These are phyloP conservation scores for Laupala kohalensis DNA, from an alignment of 1,140 invertebrate genomes.

Conservation along the genomic window DNA sequence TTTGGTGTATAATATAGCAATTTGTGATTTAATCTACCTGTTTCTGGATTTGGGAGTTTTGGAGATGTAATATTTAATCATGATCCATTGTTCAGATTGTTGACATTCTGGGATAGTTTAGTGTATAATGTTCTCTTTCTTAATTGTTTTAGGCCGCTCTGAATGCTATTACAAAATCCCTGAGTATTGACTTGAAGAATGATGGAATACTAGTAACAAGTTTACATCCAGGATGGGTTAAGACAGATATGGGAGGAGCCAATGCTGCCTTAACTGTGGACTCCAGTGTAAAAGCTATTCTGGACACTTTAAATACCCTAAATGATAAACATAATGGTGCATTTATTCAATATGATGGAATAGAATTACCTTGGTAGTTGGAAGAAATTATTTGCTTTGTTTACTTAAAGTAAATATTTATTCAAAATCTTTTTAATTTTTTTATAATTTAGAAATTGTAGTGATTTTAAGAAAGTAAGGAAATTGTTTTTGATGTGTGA, in stretches of 20 bases:
- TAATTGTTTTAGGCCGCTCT: conserved; percentile 53
- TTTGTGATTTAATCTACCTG: not conserved
- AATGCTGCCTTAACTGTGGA: conserved; percentile 59
- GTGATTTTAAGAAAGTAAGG: too few species aligned
- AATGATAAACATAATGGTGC: conserved; percentile 51
- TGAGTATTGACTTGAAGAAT: conserved; percentile 66
- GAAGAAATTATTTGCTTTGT: too few species aligned
- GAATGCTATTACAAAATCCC: conserved; percentile 73
- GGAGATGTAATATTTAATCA: not conserved
- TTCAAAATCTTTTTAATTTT: too few species aligned
- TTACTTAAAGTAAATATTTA: too few species aligned
- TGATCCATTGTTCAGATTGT: not conserved
- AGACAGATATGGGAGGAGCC: conserved; percentile 74
- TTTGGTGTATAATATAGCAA: not conserved
- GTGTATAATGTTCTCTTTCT: not conserved
- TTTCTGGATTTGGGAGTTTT: not conserved
- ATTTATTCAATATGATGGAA: conserved; percentile 66
- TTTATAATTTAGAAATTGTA: too few species aligned
- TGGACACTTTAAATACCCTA: conserved; percentile 47
- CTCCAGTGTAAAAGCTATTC: conserved; percentile 45
- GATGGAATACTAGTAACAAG: conserved; percentile 59
- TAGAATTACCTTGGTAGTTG: conserved; percentile 54
- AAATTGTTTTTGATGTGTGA: too few species aligned
- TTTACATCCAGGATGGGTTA: conserved; percentile 83
- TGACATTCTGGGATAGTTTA: not conserved